phyloP scores from a whole-genome alignment of 1,140 invertebrate species.

The Stratiolaelaps scimitus region DNA sequence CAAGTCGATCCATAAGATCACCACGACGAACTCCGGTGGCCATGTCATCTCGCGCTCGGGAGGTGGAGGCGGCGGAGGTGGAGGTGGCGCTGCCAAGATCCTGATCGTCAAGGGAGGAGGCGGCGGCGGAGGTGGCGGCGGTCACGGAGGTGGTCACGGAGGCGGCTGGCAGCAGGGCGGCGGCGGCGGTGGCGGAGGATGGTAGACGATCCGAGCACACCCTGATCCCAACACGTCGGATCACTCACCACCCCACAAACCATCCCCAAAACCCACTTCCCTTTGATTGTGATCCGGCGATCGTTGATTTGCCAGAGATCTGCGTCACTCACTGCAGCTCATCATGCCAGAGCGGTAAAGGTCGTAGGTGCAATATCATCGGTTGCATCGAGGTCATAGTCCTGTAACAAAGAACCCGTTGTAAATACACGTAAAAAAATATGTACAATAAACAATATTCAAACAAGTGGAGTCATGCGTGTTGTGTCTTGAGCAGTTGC shows the following conservation, averaged over 20 bases:
- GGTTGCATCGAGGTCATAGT: background rate
- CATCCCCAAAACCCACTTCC: background rate
- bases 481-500: too few species aligned
- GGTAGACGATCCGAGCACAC: background rate
- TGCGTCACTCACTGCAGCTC: background rate
- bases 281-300: background rate
- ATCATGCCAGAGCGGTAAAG: background rate
- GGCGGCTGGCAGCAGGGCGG: background rate
- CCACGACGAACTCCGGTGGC: conserved; percentile 4
- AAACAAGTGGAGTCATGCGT: too few species aligned
- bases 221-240: background rate
- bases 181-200: background rate
- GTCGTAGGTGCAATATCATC: background rate
- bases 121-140: background rate
- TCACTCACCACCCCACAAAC: background rate
- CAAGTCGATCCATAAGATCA: conserved; percentile 13
- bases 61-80: background rate
- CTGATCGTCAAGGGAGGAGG: background rate
- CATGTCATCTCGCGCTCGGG: background rate
- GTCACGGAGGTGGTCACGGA: background rate
- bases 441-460: too few species aligned
- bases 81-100: conserved; percentile 15
- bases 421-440: too few species aligned
- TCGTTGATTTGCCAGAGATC: background rate
- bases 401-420: too few species aligned